Evolutionary conservation across 2,113 vertebrate species (phyloP).

Genomic region (Geococcyx californianus): DNA sequence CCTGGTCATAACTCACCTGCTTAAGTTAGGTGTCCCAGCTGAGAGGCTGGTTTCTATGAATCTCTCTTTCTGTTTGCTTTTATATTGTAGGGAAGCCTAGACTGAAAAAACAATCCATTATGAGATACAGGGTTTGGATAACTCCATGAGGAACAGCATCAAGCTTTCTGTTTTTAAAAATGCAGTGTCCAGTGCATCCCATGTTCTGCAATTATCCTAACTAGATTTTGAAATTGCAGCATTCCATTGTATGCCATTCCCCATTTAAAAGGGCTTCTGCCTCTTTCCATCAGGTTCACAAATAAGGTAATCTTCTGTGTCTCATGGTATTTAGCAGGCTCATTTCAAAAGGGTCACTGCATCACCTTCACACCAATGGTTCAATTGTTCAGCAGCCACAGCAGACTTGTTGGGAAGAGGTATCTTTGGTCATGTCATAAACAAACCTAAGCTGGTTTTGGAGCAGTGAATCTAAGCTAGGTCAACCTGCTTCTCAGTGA

Average conservation of each 20-base stretch:
- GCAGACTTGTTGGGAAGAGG: neutral
- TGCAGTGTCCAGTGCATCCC: neutral
- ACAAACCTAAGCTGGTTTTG: neutral
- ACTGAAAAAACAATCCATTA: neutral
- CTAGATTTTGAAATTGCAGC: neutral
- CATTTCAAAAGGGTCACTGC: neutral
- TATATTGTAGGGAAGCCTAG: neutral
- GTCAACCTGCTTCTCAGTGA: neutral
- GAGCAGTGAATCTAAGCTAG: neutral
- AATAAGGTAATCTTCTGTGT: neutral
- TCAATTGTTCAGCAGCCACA: neutral
- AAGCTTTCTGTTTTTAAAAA: neutral
- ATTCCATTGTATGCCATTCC: neutral
- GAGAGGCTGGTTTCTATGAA: neutral
- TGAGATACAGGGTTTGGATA: neutral
- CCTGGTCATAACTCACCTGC: neutral
- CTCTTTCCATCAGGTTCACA: neutral
- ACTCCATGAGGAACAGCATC: neutral
- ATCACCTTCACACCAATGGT: neutral
- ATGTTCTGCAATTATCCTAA: neutral
- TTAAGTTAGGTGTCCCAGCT: neutral
- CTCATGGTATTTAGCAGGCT: neutral
- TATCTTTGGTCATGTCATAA: neutral
- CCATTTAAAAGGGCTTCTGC: neutral
- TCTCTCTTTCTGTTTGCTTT: neutral